These are phyloP conservation scores for Drosophila malerkotliana DNA, from an alignment of 1,140 invertebrate species.

Conservation along the genomic window DNA sequence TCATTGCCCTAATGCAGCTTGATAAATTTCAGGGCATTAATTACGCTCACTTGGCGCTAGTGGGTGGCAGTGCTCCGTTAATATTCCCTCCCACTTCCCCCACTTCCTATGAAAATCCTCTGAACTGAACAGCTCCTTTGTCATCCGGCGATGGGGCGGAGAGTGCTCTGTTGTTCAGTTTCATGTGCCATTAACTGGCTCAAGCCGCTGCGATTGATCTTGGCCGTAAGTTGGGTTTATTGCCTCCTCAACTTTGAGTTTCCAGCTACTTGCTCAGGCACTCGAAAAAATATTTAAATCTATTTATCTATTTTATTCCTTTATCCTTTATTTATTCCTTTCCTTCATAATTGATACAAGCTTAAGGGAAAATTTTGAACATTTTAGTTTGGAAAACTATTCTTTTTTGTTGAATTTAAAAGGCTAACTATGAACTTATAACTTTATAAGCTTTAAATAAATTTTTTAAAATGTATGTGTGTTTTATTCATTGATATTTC, in stretches of 20 bases:
- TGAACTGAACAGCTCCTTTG: conserved; percentile 23
- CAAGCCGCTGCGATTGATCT: conserved; percentile 77
- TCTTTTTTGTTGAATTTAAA: too few relatives aligned
- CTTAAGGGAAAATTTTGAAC: neutral
- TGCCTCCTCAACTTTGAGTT: conserved; percentile 18
- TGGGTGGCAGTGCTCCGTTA: neutral
- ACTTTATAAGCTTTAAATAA: too few relatives aligned
- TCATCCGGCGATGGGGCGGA: conserved; percentile 27
- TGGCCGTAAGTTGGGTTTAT: conserved; percentile 58
- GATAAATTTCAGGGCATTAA: conserved; percentile 76
- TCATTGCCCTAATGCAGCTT: conserved; percentile 77
- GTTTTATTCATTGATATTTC: too few relatives aligned
- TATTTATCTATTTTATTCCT: neutral
- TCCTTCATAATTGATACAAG: neutral
- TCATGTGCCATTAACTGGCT: conserved; percentile 78
- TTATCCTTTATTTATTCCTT: neutral
- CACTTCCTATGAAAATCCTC: neutral
- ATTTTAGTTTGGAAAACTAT: too few relatives aligned
- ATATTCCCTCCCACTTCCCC: neutral
- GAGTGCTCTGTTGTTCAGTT: conserved; percentile 58
- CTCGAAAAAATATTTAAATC: conserved; percentile 6
- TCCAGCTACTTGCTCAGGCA: conserved; percentile 7
- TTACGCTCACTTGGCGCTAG: conserved; percentile 62
- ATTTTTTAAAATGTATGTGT: too few relatives aligned
- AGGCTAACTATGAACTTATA: too few relatives aligned